Evolutionary conservation across 2,888 invertebrate genomes (phyloP).

Genomic region (Theristus sp.): DNA sequence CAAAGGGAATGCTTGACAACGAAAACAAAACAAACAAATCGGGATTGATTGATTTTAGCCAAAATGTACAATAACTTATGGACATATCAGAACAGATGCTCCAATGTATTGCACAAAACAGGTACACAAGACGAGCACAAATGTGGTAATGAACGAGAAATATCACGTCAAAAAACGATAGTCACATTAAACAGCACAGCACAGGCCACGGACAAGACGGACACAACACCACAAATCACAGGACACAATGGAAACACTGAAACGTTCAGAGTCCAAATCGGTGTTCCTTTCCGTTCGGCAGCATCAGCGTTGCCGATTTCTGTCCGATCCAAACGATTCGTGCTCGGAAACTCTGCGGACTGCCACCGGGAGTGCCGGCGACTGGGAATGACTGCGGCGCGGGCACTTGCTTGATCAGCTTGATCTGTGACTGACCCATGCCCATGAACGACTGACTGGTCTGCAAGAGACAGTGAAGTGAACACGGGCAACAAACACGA

Average conservation of each 20-base stretch:
- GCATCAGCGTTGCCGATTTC: constrained; percentile 72
- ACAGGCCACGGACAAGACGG: too few relatives aligned
- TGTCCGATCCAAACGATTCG: constrained; percentile 87
- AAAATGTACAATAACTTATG: too few relatives aligned
- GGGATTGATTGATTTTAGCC: not conserved
- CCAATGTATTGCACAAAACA: too few relatives aligned
- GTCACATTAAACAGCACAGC: too few relatives aligned
- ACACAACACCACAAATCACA: too few relatives aligned
- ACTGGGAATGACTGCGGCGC: constrained; percentile 55
- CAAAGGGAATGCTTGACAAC: not conserved
- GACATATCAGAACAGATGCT: too few relatives aligned
- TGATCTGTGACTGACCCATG: constrained; percentile 62
- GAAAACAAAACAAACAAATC: not conserved
- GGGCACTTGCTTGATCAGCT: constrained; percentile 73
- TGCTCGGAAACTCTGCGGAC: constrained; percentile 37
- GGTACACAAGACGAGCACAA: too few relatives aligned
- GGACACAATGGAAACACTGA: too few relatives aligned
- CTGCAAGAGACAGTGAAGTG: not conserved
- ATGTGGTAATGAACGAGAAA: too few relatives aligned
- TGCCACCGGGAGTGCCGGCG: constrained; percentile 23
- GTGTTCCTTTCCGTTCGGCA: constrained; percentile 78
- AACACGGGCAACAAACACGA: too few relatives aligned
- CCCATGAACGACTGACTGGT: constrained; percentile 53
- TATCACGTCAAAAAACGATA: too few relatives aligned
- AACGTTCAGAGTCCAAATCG: constrained; percentile 13